Base-by-base conservation (phyloP, 1,140 invertebrate species). In the Ganaspis sp. region DNA sequence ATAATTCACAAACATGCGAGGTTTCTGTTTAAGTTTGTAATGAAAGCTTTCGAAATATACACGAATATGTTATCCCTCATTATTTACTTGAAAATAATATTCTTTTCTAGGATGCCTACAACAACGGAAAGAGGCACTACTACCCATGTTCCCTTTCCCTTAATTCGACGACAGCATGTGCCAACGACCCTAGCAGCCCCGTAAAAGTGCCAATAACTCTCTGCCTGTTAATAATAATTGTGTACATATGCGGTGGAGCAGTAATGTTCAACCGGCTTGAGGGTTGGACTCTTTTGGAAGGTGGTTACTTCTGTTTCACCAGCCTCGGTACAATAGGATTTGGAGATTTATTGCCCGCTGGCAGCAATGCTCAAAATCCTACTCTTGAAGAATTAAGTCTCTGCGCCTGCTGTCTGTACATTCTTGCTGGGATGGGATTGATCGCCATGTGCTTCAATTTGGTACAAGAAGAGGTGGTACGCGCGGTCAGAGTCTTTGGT, bases 381-480 rank as follows among this genome's bases (percentile, higher is more conserved):
- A 94, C 92, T 83, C 94, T 93, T 69, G 95, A 94, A 83, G 95
- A 97, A 82, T 92, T 96, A 9, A 96, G 96, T 29, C 91, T 97
- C 3, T 95, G 96, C 73, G 94, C 94, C 21, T 95, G 95, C 76
- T 95, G 96, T 19, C 92, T 97, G 26, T 99, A 99, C 89, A 96
- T 99, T 64, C 92, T 99, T 29, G 94, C 98, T 53, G 98, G 98
- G 17, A 96, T 99, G 94, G 97, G 98, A 5, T 93, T 99, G 72
- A 95, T 99, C 76, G 98, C 98, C 17, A 99, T 99, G 96, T 98
- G 97, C 89, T 99, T 98, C 91, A 98, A 97, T 89, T 92, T 99
- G 58, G 96, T 99, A 77, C 97, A 99, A 91, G 97, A 98, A 84
- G 97, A 99, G 89, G 94, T 98, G 81, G 94, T 96, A 75, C 88